Conservation (phyloP, 2,797 vertebrate genomes). For the Rhinophrynus dorsalis region DNA sequence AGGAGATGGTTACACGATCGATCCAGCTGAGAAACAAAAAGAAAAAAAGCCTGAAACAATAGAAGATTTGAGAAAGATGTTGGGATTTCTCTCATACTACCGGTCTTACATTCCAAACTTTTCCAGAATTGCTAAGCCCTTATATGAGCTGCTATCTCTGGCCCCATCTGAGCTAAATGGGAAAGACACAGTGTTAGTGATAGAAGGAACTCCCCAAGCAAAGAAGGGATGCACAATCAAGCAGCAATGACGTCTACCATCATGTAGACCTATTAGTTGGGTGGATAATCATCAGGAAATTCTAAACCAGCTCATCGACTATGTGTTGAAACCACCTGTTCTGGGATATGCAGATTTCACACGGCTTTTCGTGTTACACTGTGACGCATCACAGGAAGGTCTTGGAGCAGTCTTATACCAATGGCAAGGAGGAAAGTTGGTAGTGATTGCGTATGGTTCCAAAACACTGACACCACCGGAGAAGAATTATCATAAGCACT, state of each 20-base stretch:
- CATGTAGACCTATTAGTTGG: not conserved
- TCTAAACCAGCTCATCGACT: not conserved
- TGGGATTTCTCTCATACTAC: not conserved
- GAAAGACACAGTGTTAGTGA: not conserved
- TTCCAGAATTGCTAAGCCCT: not conserved
- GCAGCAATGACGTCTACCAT: too few species aligned
- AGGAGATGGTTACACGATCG: not conserved
- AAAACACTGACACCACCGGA: too few species aligned
- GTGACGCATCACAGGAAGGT: not conserved
- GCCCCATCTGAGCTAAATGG: not conserved
- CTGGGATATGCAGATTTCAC: not conserved
- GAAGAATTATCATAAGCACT: too few species aligned
- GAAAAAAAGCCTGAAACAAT: not conserved
- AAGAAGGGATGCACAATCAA: not conserved
- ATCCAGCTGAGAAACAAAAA: not conserved
- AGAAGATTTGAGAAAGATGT: not conserved
- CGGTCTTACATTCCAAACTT: not conserved
- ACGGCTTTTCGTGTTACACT: not conserved
- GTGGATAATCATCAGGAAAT: conserved; percentile 1
- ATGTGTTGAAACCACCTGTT: not conserved
- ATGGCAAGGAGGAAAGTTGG: too few species aligned
- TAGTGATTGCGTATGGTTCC: too few species aligned
- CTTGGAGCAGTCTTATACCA: too few species aligned
- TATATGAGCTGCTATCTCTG: too few species aligned
- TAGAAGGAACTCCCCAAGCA: not conserved